These are phyloP conservation scores for Pomatostomus ruficeps DNA, from an alignment of 2,113 vertebrate species.

Conservation along the genomic window DNA sequence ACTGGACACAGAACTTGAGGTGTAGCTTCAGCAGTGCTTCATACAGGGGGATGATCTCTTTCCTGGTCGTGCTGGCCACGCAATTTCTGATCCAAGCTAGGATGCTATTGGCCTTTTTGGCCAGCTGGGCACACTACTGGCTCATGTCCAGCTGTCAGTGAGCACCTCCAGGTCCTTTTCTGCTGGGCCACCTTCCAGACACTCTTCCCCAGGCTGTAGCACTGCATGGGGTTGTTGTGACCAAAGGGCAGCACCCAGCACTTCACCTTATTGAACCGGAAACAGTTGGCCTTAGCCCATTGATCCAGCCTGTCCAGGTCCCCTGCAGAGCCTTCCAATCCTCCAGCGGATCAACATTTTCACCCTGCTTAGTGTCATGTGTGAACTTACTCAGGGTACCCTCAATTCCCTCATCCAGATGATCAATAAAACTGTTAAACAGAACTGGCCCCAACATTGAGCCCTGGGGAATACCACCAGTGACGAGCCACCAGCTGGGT, in stretches of 20 bases:
- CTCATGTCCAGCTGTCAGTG: neutral
- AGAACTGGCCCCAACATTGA: neutral
- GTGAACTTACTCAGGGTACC: neutral
- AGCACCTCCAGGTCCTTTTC: neutral
- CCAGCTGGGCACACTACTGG: neutral
- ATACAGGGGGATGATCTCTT: neutral
- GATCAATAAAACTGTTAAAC: neutral
- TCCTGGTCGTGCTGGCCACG: neutral
- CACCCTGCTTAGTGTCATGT: neutral
- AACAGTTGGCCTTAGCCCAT: neutral
- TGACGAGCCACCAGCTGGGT: neutral
- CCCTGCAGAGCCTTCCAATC: neutral
- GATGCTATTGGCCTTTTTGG: neutral
- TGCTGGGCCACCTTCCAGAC: neutral
- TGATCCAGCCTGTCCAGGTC: neutral
- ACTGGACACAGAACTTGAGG: neutral
- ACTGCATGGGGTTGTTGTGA: neutral
- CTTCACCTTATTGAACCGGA: neutral
- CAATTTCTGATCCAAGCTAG: neutral
- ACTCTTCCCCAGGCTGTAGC: neutral
- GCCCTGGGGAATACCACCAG: neutral
- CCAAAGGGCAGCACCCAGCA: neutral
- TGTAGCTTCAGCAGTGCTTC: neutral
- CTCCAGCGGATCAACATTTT: neutral
- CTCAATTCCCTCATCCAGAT: accelerated